Evolutionary conservation across 2,113 vertebrate genomes (phyloP), one percentile per base, ranked within the genome.

Genomic region (Calyptommatus sinebrachiatus): DNA sequence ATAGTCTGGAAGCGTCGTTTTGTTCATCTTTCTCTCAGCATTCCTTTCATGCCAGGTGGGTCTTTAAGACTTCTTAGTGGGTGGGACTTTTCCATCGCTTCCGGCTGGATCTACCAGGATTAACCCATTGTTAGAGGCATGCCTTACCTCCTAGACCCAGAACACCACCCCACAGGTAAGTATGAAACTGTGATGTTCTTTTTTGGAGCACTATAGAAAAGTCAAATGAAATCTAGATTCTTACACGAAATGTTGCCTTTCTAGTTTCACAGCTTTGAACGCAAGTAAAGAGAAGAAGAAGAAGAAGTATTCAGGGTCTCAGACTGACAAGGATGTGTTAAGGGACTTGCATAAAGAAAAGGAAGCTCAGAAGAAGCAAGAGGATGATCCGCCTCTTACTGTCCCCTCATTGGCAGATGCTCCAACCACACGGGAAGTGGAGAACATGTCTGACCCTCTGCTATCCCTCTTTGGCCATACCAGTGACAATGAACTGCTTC

Each of bases 281-380:
- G 86, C 92, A 69, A 89, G 85, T 83, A 94, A 96, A 73, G 93
- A 93, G 78, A 97, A 97, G 85, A 97, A 96, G 87, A 97, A 97
- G 83, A 97, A 95, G 83, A 97, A 94, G 80, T 88, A 90, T 8
- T 92, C 91, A 0, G 93, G 94, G 8, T 85, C 94, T 4, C 71
- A 97, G 67, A 96, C 94, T 0, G 95, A 99, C 77, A 96, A 96
- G 85, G 97, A 97, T 82, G 97, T 99, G 97, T 82, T 99, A 80
- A 97, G 95, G 82, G 97, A 96, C 81, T 98, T 99, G 80, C 96
- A 97, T 81, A 97, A 95, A 66, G 97, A 98, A 89, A 99, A 99
- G 68, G 96, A 96, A 66, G 94, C 94, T 73, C 93, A 94, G 90
- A 95, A 93, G 74, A 91, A 91, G 65, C 93, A 91, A 71, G 92